phyloP scores from a whole-genome alignment of 1,140 invertebrate species.

The Drosophila pectinifera region DNA sequence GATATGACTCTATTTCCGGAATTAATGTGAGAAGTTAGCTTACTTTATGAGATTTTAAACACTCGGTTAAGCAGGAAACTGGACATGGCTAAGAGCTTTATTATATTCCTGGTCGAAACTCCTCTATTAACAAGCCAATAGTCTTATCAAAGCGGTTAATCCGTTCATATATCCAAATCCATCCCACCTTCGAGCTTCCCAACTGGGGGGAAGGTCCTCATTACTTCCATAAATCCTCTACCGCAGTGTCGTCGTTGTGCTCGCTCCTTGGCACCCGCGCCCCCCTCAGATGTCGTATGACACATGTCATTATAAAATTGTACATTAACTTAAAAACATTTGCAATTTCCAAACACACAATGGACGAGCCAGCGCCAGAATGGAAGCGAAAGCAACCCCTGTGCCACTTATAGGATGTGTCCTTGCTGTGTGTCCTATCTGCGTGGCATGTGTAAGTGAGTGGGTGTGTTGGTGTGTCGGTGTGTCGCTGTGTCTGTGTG shows the following conservation, averaged over 20 bases:
- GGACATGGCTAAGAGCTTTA: too few relatives aligned
- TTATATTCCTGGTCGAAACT: too few relatives aligned
- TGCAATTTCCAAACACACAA: slow-evolving; percentile 72
- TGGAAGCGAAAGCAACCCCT: slow-evolving; percentile 55
- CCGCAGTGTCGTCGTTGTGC: slow-evolving; percentile 5
- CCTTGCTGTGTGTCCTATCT: slow-evolving; percentile 24
- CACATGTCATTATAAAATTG: slow-evolving; percentile 80
- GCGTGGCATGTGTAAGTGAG: slow-evolving; percentile 58
- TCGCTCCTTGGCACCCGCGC: slow-evolving; percentile 6
- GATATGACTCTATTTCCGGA: too few relatives aligned
- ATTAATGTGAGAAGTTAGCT: too few relatives aligned
- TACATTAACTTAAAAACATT: slow-evolving; percentile 83
- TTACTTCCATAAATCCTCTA: slow-evolving; percentile 11
- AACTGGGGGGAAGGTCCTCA: slow-evolving; percentile 3
- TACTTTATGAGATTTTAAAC: too few relatives aligned
- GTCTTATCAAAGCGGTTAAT: background rate
- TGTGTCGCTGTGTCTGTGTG: slow-evolving; percentile 8
- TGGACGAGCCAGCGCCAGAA: slow-evolving; percentile 37
- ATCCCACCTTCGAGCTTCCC: background rate
- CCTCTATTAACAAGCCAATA: background rate
- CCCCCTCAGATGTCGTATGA: slow-evolving; percentile 51
- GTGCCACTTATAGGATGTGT: slow-evolving; percentile 67
- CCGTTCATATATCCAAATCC: slow-evolving; percentile 1
- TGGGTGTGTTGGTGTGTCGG: slow-evolving; percentile 3
- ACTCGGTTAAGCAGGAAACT: too few relatives aligned